Base-by-base conservation (phyloP, 2,888 invertebrate genomes). In the Ypsolopha scabrella region DNA sequence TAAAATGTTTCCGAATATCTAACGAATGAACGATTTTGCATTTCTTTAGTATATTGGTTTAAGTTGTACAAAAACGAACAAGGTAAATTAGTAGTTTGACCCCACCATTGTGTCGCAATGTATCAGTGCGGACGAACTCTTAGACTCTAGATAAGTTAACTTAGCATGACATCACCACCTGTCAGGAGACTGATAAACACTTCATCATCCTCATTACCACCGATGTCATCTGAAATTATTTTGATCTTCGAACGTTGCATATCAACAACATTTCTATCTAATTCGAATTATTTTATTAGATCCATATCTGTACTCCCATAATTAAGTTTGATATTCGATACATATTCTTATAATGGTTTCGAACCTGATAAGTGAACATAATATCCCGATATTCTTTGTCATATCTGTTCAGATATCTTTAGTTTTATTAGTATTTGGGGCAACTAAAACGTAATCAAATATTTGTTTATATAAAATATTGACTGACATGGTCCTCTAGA, bases 241-340 rank as follows among this genome's bases (percentile, higher is more conserved):
- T 77, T 77, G 76, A 82, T 79, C 77, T 80, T 69, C 75, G 68
- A 85, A 86, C 83, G 82, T 82, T 83, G 83, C 85, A 86, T 86
- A 86, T 86, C 85, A 76, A 78, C 75, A 77, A 85, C 81, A 86
- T 83, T 80, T 85, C 82, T 24, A 24, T 24, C 24, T 80, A 72
- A 75, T 76, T 80, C 76, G 77, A 77, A 79, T 75, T 73, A 77
- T 75, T 83, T 79, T 74, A 71, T 82, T 80, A 66, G 75, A 75
- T 75, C 75, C 80, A 78, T 80, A 80, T 79, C 78, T 75, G 70
- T 74, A 66, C 72, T 72, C 67, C 75, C 73, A 68, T 72, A 63
- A 69, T 78, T 80, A 77, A 78, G 77, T 80, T 80, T 70, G 65
- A 72, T 75, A 70, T 69, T 67, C 61, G 69, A 67, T 56, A 59